These are phyloP conservation scores for Oxystoma pomonae DNA, from an alignment of 2,888 invertebrate species.

Conservation along the genomic window DNA sequence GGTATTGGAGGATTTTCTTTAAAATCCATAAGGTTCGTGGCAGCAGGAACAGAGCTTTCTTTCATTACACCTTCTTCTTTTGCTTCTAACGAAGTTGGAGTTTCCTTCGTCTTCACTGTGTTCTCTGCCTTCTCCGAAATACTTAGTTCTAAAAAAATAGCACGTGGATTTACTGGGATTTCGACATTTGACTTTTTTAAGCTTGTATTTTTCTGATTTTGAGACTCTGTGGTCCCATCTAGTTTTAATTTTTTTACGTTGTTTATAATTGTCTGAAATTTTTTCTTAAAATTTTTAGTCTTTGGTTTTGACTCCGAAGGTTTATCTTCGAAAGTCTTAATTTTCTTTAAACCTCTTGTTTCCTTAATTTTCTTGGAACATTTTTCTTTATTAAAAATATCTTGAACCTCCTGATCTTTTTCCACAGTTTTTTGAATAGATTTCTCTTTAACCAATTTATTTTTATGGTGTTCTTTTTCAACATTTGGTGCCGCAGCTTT, in stretches of 20 bases:
- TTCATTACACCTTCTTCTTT: conserved; percentile 32
- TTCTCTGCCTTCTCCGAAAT: background rate
- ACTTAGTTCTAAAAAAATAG: conserved; percentile 25
- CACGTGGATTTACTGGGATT: background rate
- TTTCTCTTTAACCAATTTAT: no score
- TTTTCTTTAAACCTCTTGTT: background rate
- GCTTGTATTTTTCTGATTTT: conserved; percentile 7
- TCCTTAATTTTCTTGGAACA: background rate
- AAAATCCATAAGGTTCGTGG: conserved; percentile 27
- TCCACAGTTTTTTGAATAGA: background rate
- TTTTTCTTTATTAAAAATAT: background rate
- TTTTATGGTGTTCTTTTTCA: no score
- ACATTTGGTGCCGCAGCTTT: background rate
- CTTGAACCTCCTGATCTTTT: background rate
- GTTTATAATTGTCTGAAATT: conserved; percentile 36
- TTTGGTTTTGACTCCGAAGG: conserved; percentile 12
- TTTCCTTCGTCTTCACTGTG: conserved; percentile 6
- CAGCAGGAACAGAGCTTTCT: conserved; percentile 33
- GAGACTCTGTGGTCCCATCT: conserved; percentile 17
- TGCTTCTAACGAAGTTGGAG: conserved; percentile 27
- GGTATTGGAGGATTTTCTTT: conserved; percentile 33
- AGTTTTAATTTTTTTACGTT: conserved; percentile 35
- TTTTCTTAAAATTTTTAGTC: conserved; percentile 33
- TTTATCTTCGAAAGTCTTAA: conserved; percentile 15
- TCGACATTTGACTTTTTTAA: background rate